Conservation (phyloP, 2,888 invertebrate species). For the Baronia brevicornis region DNA sequence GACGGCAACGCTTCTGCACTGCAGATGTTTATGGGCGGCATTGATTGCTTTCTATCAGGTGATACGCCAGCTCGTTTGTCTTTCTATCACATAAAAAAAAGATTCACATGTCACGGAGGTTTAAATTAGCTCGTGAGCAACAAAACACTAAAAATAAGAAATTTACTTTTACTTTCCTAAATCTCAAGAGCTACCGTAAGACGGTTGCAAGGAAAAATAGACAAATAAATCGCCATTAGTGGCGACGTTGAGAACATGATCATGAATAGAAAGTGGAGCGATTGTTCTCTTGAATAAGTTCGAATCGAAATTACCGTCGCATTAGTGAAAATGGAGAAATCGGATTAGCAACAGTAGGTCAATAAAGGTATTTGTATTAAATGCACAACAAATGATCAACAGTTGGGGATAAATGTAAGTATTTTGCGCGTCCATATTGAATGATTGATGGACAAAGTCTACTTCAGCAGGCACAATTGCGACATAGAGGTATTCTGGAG, state of each 20-base stretch:
- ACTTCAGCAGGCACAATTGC: no score
- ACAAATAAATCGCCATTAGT: constrained; percentile 35
- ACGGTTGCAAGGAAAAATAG: constrained; percentile 23
- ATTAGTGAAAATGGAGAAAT: constrained; percentile 30
- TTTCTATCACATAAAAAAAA: no score
- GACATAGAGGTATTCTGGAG: no score
- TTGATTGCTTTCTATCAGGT: no score
- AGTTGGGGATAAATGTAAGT: constrained; percentile 2
- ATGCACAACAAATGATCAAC: constrained; percentile 10
- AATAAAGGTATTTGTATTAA: constrained; percentile 9
- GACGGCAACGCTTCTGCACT: no score
- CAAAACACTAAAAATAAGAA: constrained; percentile 39
- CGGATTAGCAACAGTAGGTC: constrained; percentile 18
- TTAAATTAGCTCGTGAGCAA: background rate
- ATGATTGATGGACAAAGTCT: no score
- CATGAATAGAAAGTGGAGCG: constrained; percentile 42
- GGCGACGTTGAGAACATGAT: constrained; percentile 42
- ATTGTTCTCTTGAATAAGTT: constrained; percentile 19
- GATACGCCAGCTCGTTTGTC: no score
- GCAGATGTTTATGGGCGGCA: no score
- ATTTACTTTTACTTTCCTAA: constrained; percentile 53
- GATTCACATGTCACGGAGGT: no score
- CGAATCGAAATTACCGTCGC: constrained; percentile 26
- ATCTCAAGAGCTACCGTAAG: constrained; percentile 40
- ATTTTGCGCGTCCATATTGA: background rate